Evolutionary conservation across 1,140 invertebrate species (phyloP), one percentile per base, ranked within the genome.

Genomic region (Luehdorfia chinensis): DNA sequence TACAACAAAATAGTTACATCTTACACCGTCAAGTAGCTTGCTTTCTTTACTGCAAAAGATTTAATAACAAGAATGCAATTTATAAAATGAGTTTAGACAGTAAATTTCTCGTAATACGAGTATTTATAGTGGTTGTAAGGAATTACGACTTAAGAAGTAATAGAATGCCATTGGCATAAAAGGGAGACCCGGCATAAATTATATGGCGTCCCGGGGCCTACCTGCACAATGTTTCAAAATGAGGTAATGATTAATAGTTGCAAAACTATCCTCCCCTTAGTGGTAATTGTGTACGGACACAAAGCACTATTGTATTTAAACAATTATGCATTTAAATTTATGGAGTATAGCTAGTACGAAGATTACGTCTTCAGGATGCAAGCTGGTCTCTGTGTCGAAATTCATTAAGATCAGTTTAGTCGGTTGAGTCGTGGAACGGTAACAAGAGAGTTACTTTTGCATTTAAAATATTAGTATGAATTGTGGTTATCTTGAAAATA

Each of bases 121-220:
- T 43, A 43, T 43, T 43, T 43, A 43, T 43, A 25, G 15, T 43
- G 18, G 39, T 18, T 28, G 27, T 28, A 28, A 43, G 25, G 14
- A 30, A 43, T 30, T 43, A 43, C 39, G 39, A 43, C 39, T 43
- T 43, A 30, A 43, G 39, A 43, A 28, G 39, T 43, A 30, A 43
- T 43, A 43, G 39, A 43, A 43, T 30, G 15, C 39, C 25, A 16
- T 43, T 43, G 25, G 28, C 39, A 43, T 43, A 43, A 43, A 43
- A 43, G 39, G 39, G 39, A 43, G 25, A 6, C 27, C 39, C 1
- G 15, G 39, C 16, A 43, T 43, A 43, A 43, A 43, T 43, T 43
- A 43, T 30, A 30, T 14, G 27, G 14, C 39, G 27, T 43, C 25
- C 27, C 25, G 25, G n/a, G 9, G 39, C 13, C 39, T 43, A 30